These are phyloP conservation scores for Adelognathus sp. DNA, from an alignment of 2,888 invertebrate genomes.

Conservation along the genomic window DNA sequence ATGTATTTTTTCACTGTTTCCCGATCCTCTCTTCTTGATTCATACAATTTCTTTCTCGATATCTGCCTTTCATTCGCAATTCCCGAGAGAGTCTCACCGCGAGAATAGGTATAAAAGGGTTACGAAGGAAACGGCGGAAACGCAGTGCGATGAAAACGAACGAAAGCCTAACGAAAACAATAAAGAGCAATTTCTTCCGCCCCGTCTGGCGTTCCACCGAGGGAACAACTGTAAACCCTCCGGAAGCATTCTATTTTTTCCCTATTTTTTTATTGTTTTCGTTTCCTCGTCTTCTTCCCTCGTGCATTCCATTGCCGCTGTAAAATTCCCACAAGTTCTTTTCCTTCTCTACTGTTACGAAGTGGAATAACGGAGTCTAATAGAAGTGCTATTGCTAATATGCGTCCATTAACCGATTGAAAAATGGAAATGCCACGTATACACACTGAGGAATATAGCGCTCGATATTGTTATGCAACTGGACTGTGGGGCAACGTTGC, in stretches of 20 bases:
- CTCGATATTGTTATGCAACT: constrained; percentile 20
- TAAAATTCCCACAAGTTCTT: constrained; percentile 27
- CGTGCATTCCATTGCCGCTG: constrained; percentile 4
- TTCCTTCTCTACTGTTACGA: not conserved
- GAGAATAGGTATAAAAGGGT: constrained; percentile 36
- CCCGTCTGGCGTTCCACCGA: constrained; percentile 59
- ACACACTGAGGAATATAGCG: not conserved
- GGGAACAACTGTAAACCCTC: constrained; percentile 26
- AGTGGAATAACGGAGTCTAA: not conserved
- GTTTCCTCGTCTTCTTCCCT: not conserved
- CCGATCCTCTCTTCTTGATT: not conserved
- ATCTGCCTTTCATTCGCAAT: not conserved
- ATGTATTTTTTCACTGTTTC: not conserved
- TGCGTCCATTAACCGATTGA: constrained; percentile 31
- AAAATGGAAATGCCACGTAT: not conserved
- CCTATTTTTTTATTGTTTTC: not conserved
- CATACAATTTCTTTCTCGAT: too few species aligned
- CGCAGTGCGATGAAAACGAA: constrained; percentile 51
- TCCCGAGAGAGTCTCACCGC: too few species aligned
- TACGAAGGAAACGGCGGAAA: constrained; percentile 42
- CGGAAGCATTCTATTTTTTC: constrained; percentile 29
- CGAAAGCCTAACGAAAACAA: constrained; percentile 77
- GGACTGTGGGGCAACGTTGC: too few species aligned
- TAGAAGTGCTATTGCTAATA: not conserved
- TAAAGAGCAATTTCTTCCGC: constrained; percentile 77